Evolutionary conservation across 1,140 invertebrate genomes (phyloP).

Genomic region (Drosophila murphyi): DNA sequence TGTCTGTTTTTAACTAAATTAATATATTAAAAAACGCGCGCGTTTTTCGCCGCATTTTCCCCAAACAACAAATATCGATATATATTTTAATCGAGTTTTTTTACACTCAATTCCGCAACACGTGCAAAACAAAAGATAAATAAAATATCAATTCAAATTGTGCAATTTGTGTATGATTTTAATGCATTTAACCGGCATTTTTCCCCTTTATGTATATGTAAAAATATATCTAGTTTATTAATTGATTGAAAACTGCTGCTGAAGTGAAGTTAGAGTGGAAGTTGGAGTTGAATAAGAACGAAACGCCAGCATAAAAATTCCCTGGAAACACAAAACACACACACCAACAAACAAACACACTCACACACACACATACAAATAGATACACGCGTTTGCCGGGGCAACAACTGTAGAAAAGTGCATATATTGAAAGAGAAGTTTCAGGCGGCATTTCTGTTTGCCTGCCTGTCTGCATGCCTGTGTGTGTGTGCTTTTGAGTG

Average conservation of each 20-base stretch:
- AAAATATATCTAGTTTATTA: slow-evolving; percentile 5
- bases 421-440: slow-evolving; percentile 36
- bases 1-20: slow-evolving; percentile 22
- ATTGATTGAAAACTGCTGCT: slow-evolving; percentile 3
- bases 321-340: slow-evolving; percentile 26
- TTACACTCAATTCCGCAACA: background rate
- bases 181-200: slow-evolving; percentile 26
- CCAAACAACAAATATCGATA: background rate
- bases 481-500: slow-evolving; percentile 3
- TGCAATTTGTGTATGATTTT: slow-evolving; percentile 15
- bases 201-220: background rate
- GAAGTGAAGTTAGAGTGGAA: slow-evolving; percentile 16
- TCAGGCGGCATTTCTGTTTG: slow-evolving; percentile 30
- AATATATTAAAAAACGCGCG: slow-evolving; percentile 45
- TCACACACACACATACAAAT: slow-evolving; percentile 19
- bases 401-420: slow-evolving; percentile 47
- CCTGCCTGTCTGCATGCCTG: background rate
- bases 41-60: slow-evolving; percentile 41
- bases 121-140: slow-evolving; percentile 2
- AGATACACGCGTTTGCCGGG: slow-evolving; percentile 5
- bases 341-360: slow-evolving; percentile 12
- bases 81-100: slow-evolving; percentile 1
- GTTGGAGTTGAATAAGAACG: slow-evolving; percentile 43
- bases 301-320: slow-evolving; percentile 55
- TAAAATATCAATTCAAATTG: background rate